Evolutionary conservation across 2,797 vertebrate genomes (phyloP), one percentile per base, ranked within the genome.

Genomic region (Pseudochromis fuscus): DNA sequence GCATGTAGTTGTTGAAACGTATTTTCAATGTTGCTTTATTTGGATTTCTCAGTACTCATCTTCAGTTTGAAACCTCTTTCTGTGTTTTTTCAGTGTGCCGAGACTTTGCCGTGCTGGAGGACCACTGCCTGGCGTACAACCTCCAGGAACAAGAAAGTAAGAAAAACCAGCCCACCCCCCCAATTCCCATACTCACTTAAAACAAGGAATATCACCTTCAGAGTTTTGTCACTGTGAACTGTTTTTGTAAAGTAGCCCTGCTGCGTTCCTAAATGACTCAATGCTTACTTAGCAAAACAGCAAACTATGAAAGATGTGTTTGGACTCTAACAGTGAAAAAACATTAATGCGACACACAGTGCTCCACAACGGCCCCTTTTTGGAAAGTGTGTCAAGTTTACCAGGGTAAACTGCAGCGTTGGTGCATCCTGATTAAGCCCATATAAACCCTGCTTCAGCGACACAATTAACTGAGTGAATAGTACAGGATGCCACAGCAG

Each of bases 81-180:
- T 57, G 1, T 61, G n/a, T n/a, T 79, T 5, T 53, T 24, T 30
- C 86, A 99, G 98, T 98, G 55, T 97, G 96, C 77, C 91, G 96
- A 73, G 97, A 98, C 88, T 99, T 99, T 2, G 97, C 97, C 3
- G 96, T 99, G 65, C 87, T 97, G 58, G 98, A 99, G 87, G 98
- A 99, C 88, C 97, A 97, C 92, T 96, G 95, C 37, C 92, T 99
- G 92, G 98, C 98, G 37, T 95, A 99, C 89, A 99, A 94, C 83
- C 95, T 99, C 59, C 98, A 99, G 89, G 98, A 99, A 72, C 98
- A 99, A 87, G 98, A 99, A 83, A 98, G 98, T 99, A 95, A 96
- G 97, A 58, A 23, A 61, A 31, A 13, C 11, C 37, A 67, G 13
- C 51, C 69, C 6, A 30, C 27, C 10, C 11, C 11, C 16, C 4